Evolutionary conservation across 2,888 invertebrate species (phyloP).

Genomic region (Lagria hirta): DNA sequence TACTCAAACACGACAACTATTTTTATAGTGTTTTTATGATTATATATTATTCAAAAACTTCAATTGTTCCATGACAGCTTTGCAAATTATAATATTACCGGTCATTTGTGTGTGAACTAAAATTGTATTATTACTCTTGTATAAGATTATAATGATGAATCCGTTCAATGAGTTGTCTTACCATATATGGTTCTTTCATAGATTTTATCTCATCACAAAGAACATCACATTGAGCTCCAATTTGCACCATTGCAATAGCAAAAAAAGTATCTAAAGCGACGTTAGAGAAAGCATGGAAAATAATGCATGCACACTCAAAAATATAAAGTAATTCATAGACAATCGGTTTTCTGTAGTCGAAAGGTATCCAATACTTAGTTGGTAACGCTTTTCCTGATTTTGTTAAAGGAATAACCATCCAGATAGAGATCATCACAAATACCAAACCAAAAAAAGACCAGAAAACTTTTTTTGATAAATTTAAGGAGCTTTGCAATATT

Average conservation of each 20-base stretch:
- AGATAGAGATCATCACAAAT: conserved; percentile 5
- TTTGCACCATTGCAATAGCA: conserved; percentile 17
- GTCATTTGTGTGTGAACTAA: background rate
- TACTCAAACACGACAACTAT: too few species aligned
- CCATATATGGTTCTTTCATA: conserved; percentile 6
- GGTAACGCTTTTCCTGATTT: conserved; percentile 6
- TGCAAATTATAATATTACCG: background rate
- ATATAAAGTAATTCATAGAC: conserved; percentile 9
- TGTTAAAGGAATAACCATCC: conserved; percentile 3
- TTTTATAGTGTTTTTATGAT: too few species aligned
- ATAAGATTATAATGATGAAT: conserved; percentile 10
- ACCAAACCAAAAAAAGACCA: conserved; percentile 2
- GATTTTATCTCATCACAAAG: conserved; percentile 9
- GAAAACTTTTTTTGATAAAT: conserved; percentile 10
- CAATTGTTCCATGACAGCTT: too few species aligned
- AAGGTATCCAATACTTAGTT: conserved; percentile 13
- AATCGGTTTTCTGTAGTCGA: conserved; percentile 5
- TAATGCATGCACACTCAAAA: conserved; percentile 7
- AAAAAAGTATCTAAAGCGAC: conserved; percentile 18
- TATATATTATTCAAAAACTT: too few species aligned
- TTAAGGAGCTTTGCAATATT: conserved; percentile 6
- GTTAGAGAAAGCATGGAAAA: conserved; percentile 10
- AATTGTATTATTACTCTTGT: conserved; percentile 4
- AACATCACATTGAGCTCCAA: conserved; percentile 21
- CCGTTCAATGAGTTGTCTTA: conserved; percentile 1